Evolutionary conservation across 1,140 invertebrate species (phyloP).

Genomic region (Aporrectodea caliginosa): DNA sequence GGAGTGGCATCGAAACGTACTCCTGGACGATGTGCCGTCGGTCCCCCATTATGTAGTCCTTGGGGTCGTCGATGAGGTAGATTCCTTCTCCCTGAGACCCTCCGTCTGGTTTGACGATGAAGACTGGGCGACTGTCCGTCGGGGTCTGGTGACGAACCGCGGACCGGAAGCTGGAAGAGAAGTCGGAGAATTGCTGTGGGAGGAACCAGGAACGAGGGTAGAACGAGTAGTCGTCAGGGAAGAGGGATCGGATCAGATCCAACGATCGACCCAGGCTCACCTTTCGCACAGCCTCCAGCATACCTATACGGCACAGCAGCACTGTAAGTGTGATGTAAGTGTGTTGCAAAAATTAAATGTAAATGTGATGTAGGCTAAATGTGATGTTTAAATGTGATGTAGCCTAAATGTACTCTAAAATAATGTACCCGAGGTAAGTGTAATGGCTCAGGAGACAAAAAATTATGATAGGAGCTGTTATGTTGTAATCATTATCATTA

Average conservation of each 20-base stretch:
- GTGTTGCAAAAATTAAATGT: no score
- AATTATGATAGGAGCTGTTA: background rate
- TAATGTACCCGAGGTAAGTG: background rate
- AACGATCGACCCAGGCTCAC: slow-evolving; percentile 56
- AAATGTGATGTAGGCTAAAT: slow-evolving; percentile 14
- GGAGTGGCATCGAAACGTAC: slow-evolving; percentile 56
- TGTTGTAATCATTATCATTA: background rate
- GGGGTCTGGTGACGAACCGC: slow-evolving; percentile 15
- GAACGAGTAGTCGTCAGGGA: slow-evolving; percentile 58
- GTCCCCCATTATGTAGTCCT: slow-evolving; percentile 40
- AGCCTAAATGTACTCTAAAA: background rate
- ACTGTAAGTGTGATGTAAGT: no score
- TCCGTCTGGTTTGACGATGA: slow-evolving; percentile 59
- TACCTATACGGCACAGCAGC: no score
- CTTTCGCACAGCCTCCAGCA: slow-evolving; percentile 58
- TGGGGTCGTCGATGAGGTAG: slow-evolving; percentile 54
- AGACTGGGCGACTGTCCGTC: slow-evolving; percentile 48
- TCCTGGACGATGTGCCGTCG: slow-evolving; percentile 45
- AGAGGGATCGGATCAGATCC: slow-evolving; percentile 55
- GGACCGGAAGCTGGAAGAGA: slow-evolving; percentile 41
- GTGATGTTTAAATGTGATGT: background rate
- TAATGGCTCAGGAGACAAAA: background rate
- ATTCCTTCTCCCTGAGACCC: slow-evolving; percentile 60
- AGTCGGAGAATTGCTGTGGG: slow-evolving; percentile 56
- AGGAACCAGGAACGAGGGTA: slow-evolving; percentile 59